phyloP scores from a whole-genome alignment of 1,140 invertebrate species.

The Drosophila nasuta region DNA sequence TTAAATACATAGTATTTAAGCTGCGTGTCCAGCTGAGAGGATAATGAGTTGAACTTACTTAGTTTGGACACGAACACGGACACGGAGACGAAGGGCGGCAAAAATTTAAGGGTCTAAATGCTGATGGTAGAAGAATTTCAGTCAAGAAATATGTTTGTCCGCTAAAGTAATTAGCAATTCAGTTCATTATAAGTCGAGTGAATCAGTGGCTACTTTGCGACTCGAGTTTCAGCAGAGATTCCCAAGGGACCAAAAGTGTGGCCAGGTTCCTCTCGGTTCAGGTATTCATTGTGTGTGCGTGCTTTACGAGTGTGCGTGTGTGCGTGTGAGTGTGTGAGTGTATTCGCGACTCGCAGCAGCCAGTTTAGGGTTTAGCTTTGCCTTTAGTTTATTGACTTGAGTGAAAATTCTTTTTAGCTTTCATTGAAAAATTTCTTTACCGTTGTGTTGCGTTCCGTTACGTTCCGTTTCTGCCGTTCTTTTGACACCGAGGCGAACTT shows the following conservation, averaged over 20 bases:
- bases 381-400: constrained; percentile 63
- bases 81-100: too few relatives aligned
- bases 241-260: neutral
- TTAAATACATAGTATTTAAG: constrained; percentile 15
- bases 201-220: neutral
- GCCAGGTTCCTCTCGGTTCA: neutral
- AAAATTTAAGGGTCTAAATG: neutral
- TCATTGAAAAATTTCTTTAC: constrained; percentile 41
- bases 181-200: neutral
- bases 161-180: constrained; percentile 1
- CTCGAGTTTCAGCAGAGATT: neutral
- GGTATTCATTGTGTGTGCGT: neutral
- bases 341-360: neutral
- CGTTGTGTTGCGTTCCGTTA: neutral
- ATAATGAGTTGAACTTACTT: constrained; percentile 33
- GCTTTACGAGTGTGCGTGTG: neutral
- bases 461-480: neutral
- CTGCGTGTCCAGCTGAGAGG: constrained; percentile 26
- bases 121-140: neutral
- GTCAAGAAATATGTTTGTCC: neutral
- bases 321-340: neutral
- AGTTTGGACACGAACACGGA: neutral
- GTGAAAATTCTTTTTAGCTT: constrained; percentile 53
- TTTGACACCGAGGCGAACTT: constrained; percentile 41
- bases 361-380: constrained; percentile 11